phyloP scores from a whole-genome alignment of 2,797 vertebrate species.

The Eidolon dupreanum region DNA sequence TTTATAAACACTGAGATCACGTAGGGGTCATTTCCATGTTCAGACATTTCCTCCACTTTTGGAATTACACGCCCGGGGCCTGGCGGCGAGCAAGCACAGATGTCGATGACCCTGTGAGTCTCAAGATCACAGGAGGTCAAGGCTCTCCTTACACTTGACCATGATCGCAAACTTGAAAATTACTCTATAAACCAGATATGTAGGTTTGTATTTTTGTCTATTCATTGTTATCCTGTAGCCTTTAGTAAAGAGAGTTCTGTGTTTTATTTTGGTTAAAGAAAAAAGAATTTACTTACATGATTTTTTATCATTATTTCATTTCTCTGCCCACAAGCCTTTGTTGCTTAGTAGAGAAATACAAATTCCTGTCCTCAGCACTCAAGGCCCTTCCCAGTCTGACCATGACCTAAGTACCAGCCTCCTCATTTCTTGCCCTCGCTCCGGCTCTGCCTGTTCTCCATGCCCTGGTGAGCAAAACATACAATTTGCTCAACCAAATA shows the following conservation, averaged over 20 bases:
- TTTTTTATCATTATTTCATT: background rate
- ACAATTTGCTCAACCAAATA: too few species aligned
- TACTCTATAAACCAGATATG: background rate
- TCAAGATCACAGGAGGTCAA: background rate
- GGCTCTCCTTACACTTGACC: background rate
- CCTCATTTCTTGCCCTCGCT: background rate
- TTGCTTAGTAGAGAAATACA: background rate
- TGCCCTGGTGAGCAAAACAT: background rate
- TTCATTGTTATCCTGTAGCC: too few species aligned
- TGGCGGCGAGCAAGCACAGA: background rate
- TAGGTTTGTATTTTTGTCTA: rapidly evolving
- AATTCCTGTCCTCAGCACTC: background rate
- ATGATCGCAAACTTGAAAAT: background rate
- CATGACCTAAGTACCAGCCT: background rate
- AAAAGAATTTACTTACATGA: background rate
- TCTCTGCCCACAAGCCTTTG: background rate
- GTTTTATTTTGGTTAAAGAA: background rate
- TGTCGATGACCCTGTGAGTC: background rate
- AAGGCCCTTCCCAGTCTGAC: too few species aligned
- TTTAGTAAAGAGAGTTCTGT: background rate
- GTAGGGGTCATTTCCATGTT: background rate
- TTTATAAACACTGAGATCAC: background rate
- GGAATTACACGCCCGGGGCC: background rate
- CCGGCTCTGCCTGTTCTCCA: background rate
- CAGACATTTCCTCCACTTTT: background rate